phyloP scores from a whole-genome alignment of 2,888 invertebrate genomes.

The Eubasilissa splendida region DNA sequence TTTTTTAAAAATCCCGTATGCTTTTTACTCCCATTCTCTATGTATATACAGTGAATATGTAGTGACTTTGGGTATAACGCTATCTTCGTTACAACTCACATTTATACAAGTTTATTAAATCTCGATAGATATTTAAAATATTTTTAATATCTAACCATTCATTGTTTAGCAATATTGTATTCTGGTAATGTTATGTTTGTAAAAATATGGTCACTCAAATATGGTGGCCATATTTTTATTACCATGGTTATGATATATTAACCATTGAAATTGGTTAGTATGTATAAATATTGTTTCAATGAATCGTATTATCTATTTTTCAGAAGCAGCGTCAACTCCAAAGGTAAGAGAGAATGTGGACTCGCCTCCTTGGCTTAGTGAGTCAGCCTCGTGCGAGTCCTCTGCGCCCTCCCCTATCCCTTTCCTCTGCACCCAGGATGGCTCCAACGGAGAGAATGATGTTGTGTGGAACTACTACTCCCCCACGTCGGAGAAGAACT shows the following conservation, averaged over 20 bases:
- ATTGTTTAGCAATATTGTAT: too few relatives aligned
- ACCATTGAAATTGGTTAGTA: too few relatives aligned
- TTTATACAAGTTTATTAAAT: too few relatives aligned
- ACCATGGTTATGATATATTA: too few relatives aligned
- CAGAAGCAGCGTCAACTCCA: conserved; percentile 69
- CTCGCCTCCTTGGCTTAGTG: conserved; percentile 68
- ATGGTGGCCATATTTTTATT: too few relatives aligned
- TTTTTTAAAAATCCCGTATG: too few relatives aligned
- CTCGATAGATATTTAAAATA: too few relatives aligned
- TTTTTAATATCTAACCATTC: too few relatives aligned
- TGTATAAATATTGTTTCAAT: not conserved
- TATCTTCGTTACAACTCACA: not conserved
- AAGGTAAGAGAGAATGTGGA: conserved; percentile 63
- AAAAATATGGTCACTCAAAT: too few relatives aligned
- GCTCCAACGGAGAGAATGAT: conserved; percentile 69
- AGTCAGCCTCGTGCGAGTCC: conserved; percentile 63
- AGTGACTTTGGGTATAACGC: not conserved
- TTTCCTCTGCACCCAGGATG: conserved; percentile 71
- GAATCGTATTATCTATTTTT: conserved; percentile 56
- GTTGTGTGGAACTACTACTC: conserved; percentile 72
- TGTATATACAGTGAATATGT: too few relatives aligned
- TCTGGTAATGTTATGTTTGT: too few relatives aligned
- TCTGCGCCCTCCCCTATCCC: conserved; percentile 64
- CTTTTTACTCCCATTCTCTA: too few relatives aligned
- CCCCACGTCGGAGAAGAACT: conserved; percentile 65